Evolutionary conservation across 2,888 invertebrate species (phyloP), one percentile per base, ranked within the genome.

Genomic region (Tinea pellionella): DNA sequence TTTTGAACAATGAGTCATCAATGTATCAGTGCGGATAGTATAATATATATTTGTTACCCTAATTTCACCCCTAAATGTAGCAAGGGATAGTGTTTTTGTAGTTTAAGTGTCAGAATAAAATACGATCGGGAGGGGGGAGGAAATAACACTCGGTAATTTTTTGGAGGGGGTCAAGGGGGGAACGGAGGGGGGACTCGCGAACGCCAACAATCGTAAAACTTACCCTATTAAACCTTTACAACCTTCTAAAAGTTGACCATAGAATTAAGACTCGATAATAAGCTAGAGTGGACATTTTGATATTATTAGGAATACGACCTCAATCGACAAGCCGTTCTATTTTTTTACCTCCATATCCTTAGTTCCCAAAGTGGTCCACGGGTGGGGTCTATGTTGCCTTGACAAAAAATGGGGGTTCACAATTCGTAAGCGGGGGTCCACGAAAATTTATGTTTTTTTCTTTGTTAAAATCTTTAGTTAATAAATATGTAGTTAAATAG

Each of bases 191-290:
- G 41, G 18, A 15, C 51, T 55, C 55, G 55, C 55, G 55, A 55
- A 61, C 65, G 64, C 64, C 64, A 66, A 63, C 66, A 64, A 64
- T 78, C 78, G 77, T 78, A 77, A 80, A 80, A 79, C 72, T 78
- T 77, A 77, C 76, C 81, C 84, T 74, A 82, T 85, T 81, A 84
- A 84, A 79, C 72, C 74, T 84, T 84, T 83, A 83, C 78, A 74
- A 69, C 70, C 73, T 68, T 71, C 69, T 65, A 70, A 69, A 69
- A 69, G 65, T 67, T 66, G 55, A 61, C 13, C 57, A 19, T 37
- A 60, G 61, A 59, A 2, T n/a, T 47, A 47, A 47, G 47, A 41
- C 41, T 13, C 2, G 41, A 4, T n/a, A 41, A 6, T 2, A 41
- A 41, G 2, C 2, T 41, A 41, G 8, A 24, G 6, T 24, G 24